These are phyloP conservation scores for Cynocephalus volans DNA, from an alignment of 2,113 vertebrate genomes.

Conservation along the genomic window DNA sequence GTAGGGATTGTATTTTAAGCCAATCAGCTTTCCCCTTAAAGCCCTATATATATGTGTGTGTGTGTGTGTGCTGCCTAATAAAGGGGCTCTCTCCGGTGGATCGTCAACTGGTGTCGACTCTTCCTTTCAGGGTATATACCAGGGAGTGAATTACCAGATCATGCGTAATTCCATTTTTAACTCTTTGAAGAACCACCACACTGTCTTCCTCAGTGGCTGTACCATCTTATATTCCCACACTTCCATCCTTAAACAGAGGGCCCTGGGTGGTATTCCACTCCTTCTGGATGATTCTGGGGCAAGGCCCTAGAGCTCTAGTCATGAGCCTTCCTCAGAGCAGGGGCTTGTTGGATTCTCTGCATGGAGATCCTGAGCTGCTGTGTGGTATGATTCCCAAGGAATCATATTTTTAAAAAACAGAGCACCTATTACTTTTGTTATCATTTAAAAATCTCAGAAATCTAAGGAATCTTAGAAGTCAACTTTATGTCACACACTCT, in stretches of 20 bases:
- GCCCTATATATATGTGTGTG: too few species aligned
- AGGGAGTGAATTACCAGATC: too few species aligned
- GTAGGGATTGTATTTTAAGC: too few species aligned
- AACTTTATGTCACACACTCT: background rate
- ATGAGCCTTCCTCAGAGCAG: too few species aligned
- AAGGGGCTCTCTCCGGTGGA: too few species aligned
- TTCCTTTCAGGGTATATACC: too few species aligned
- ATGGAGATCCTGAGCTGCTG: background rate
- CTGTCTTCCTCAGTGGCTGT: too few species aligned
- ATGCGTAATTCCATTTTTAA: background rate
- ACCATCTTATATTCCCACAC: background rate
- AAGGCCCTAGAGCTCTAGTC: background rate
- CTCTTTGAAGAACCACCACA: too few species aligned
- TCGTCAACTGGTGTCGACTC: too few species aligned
- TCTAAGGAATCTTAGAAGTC: too few species aligned
- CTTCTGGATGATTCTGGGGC: background rate
- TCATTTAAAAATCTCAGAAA: background rate
- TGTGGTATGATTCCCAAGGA: accelerated
- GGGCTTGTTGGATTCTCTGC: background rate
- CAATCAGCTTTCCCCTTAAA: too few species aligned
- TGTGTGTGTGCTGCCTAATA: too few species aligned
- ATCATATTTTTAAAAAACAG: background rate
- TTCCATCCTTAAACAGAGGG: background rate
- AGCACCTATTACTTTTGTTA: background rate
- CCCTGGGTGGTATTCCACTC: background rate